Evolutionary conservation across 1,140 invertebrate species (phyloP).

Genomic region (Pseudachorutes palmiensis): DNA sequence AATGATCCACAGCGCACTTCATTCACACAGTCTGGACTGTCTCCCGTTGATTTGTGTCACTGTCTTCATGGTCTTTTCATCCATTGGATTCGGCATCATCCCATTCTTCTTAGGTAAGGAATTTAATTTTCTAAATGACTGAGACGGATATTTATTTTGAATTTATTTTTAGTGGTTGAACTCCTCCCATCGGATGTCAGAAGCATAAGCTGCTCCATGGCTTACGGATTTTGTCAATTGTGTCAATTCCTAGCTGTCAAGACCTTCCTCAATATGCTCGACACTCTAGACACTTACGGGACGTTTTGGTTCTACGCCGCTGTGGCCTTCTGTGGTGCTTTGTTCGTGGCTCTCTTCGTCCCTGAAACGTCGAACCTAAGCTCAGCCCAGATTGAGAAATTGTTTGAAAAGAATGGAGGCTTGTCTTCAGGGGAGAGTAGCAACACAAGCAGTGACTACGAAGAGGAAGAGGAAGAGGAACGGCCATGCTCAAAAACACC

Average conservation of each 20-base stretch:
- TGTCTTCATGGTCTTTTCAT: constrained; percentile 35
- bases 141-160: no score
- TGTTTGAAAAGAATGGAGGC: constrained; percentile 21
- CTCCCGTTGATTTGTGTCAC: constrained; percentile 36
- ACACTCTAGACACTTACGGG: constrained; percentile 50
- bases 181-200: constrained; percentile 27
- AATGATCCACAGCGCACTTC: not conserved
- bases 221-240: constrained; percentile 51
- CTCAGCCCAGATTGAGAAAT: constrained; percentile 29
- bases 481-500: not conserved
- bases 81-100: constrained; percentile 41
- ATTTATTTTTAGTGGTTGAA: constrained; percentile 24
- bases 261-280: constrained; percentile 55
- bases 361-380: constrained; percentile 58
- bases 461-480: not conserved
- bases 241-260: constrained; percentile 67
- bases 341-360: constrained; percentile 59
- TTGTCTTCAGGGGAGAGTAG: not conserved
- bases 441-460: not conserved
- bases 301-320: constrained; percentile 63
- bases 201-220: constrained; percentile 20
- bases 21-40: constrained; percentile 32
- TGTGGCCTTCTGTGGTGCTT: constrained; percentile 55
- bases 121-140: no score
- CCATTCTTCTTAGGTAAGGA: constrained; percentile 36